phyloP scores from a whole-genome alignment of 2,797 vertebrate genomes.

The Bradypus variegatus region DNA sequence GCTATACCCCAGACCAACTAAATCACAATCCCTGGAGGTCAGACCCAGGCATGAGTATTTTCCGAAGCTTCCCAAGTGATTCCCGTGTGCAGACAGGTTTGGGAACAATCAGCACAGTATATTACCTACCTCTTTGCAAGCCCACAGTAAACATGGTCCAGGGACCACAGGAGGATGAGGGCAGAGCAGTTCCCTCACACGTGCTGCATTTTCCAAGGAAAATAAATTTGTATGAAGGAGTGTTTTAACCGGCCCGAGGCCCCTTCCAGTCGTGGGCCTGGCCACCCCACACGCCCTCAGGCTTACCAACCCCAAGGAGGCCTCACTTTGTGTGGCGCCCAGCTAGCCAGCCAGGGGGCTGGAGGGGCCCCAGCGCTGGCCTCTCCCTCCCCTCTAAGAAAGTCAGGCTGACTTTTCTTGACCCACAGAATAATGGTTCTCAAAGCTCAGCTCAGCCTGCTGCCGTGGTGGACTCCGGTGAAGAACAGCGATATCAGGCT shows the following conservation, averaged over 20 bases:
- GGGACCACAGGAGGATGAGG: not conserved
- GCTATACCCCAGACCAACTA: not conserved
- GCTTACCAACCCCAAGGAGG: not conserved
- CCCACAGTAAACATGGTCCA: not conserved
- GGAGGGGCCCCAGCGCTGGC: not conserved
- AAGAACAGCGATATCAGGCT: not conserved
- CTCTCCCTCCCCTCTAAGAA: not conserved
- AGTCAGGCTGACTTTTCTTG: not conserved
- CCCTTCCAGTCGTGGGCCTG: not conserved
- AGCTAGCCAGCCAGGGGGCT: not conserved
- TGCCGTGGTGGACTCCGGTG: not conserved
- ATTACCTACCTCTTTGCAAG: not conserved
- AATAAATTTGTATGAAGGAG: not conserved
- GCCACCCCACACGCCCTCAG: not conserved
- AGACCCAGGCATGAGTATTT: not conserved
- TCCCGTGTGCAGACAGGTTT: not conserved
- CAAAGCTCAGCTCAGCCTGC: not conserved
- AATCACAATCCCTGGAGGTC: not conserved
- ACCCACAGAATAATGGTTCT: not conserved
- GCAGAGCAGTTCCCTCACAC: not conserved
- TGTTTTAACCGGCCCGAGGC: not conserved
- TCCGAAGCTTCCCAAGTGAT: not conserved
- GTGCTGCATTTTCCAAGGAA: not conserved
- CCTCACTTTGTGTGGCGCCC: not conserved
- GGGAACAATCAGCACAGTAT: not conserved